Evolutionary conservation across 2,113 vertebrate genomes (phyloP), one percentile per base, ranked within the genome.

Genomic region (Typhlomys cinereus): DNA sequence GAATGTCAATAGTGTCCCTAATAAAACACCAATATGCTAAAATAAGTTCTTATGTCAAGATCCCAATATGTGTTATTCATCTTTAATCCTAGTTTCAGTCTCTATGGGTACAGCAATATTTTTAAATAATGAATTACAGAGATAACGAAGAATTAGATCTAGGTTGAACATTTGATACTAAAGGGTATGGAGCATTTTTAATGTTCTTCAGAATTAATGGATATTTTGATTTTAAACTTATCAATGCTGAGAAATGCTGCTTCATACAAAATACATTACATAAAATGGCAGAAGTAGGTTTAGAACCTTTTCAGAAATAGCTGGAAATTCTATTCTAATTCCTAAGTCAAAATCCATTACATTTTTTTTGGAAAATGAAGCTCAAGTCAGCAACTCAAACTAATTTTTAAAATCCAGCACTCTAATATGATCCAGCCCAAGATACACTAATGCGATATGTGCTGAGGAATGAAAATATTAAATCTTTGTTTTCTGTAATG

Each of bases 61-160:
- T 97, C 98, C 98, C 98, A 95, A 75, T 97, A 96, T 98, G 97
- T 97, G 97, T 98, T 98, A 97, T 95, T 98, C 98, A 98, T 98
- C 97, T 98, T 98, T 98, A 98, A 97, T 97, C 97, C 96, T 98
- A 95, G 98, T 98, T 98, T 98, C 98, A 98, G 99, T 99, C 98
- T 99, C 99, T 99, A 98, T 98, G 98, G 99, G 99, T 99, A 99
- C 99, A 99, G 99, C 99, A 99, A 99, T 99, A 99, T 99, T 99
- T 98, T 82, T 99, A 99, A 99, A 99, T 99, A 99, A 99, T 99
- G 99, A 99, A 99, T 99, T 99, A 98, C 98, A 99, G 98, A 99
- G 98, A 97, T 97, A 5, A 54, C 21, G 21, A 31, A 78, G 75
- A 78, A 78, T 39, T 78, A 80, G 20, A 11, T 80, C 57, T 80